Base-by-base conservation (phyloP, 2,113 vertebrate genomes). In the Sigmodon hispidus region DNA sequence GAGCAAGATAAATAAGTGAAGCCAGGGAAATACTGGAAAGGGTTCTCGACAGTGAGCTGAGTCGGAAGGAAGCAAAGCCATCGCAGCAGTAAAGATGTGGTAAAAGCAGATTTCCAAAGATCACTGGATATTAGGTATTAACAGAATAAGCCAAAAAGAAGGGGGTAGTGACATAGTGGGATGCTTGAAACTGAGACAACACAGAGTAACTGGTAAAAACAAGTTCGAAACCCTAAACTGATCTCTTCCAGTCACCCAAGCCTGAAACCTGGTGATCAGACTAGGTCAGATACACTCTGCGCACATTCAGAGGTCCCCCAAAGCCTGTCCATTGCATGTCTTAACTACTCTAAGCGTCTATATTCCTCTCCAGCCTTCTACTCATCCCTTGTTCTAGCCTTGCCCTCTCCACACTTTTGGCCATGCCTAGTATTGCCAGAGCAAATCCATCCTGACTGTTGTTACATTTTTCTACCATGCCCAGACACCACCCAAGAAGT, bases 11-110 rank as follows among this genome's bases (percentile, higher is more conserved):
- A 73, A 77, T 65, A 70, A 88, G 89, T 72, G n/a, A 88, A 75
- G 67, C 48, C 13, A 95, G 77, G 48, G 22, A 67, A 73, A 73
- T n/a, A 55, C 45, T 52, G 19, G 15, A 13, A 34, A 45, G 7
- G 15, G 24, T 40, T 59, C 21, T 22, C 43, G 70, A 55, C 24
- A 86, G 88, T 29, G 85, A 83, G 89, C 73, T 29, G 50, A 83
- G 59, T 13, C 72, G 89, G 93, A 96, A 90, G 76, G 81, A 94
- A 91, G 76, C 59, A 55, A 90, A 92, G 21, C 48, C 86, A 67
- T 7, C 36, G 55, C 45, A 50, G 80, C 91, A 70, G 45, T 31
- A 52, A 88, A 88, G 81, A 95, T 91, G 86, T 10, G 72, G 81
- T 0, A 55, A 72, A 40, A 52, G 22, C 59, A 16, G 55, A 93